phyloP scores from a whole-genome alignment of 2,888 invertebrate species.

The Andrena camellia region DNA sequence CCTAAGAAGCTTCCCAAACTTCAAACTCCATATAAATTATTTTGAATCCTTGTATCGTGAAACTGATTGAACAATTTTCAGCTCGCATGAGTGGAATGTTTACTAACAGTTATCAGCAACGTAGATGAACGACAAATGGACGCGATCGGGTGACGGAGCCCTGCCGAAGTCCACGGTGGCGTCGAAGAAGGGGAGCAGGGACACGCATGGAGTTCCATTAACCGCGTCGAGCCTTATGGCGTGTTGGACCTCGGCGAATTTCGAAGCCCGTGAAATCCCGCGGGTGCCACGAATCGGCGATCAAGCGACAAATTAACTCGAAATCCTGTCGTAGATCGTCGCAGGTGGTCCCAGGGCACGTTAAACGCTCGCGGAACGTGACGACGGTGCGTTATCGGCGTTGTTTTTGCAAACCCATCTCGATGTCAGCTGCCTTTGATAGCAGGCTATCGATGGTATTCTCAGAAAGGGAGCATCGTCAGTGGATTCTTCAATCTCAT shows the following conservation, averaged over 20 bases:
- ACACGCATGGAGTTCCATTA: conserved; percentile 72
- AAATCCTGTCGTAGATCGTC: conserved; percentile 58
- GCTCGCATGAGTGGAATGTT: no score
- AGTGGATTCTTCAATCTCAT: neutral
- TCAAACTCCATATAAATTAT: no score
- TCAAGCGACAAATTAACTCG: conserved; percentile 80
- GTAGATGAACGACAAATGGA: no score
- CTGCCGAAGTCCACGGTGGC: neutral
- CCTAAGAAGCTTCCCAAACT: no score
- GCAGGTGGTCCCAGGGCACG: conserved; percentile 43
- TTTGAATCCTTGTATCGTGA: no score
- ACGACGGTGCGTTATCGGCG: conserved; percentile 48
- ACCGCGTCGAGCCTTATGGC: conserved; percentile 69
- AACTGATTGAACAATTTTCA: no score
- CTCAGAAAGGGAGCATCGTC: neutral
- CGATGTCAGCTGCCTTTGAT: conserved; percentile 2
- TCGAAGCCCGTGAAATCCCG: conserved; percentile 71
- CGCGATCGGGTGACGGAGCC: no score
- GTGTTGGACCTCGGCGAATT: conserved; percentile 59
- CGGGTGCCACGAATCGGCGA: conserved; percentile 75
- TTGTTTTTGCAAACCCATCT: conserved; percentile 11
- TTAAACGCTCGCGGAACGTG: conserved; percentile 55
- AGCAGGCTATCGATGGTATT: neutral
- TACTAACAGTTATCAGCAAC: no score
- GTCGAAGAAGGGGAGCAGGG: conserved; percentile 9